Evolutionary conservation across 2,888 invertebrate genomes (phyloP), one percentile per base, ranked within the genome.

Genomic region (Philopedon plagiatum): DNA sequence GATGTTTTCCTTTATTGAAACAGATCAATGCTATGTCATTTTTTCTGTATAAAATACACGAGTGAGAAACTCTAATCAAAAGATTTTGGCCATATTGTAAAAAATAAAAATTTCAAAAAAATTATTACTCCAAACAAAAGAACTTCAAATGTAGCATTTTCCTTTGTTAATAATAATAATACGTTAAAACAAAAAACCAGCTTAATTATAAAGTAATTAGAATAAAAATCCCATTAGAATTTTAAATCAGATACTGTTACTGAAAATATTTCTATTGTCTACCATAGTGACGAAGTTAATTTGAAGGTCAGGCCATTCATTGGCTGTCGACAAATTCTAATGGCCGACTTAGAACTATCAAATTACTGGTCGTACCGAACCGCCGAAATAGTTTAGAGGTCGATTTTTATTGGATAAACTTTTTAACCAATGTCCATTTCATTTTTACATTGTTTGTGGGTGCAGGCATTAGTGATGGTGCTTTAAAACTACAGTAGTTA

Each of bases 191-290:
- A 54, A 54, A 49, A 54, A 54, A 54, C 29, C 29, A 7, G 51
- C 65, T 44, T 65, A 65, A 13, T 51, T 5, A 5, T 13, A 51
- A 46, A 11, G 34, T 56, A 56, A 57, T 61, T 61, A 61, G 18
- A 61, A 61, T 64, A 64, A 64, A 54, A 56, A 39, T 29, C 56
- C 32, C 11, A 65, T 71, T 71, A 60, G 60, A 65, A 71, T 71
- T 71, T 70, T 56, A 71, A 71, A 65, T 65, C 56, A 56, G 29
- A 41, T 51, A 71, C 71, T 60, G 71, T 69, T 62, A 69, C 71
- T 71, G 71, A 71, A 71, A 65, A 66, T 61, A 71, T 71, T 71
- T 71, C 71, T 71, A 71, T 71, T 71, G 71, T 71, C 71, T 71
- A 29, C 61, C 60, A 51, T 60, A 63, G 60, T 71, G 71, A 66